Evolutionary conservation across 2,797 vertebrate genomes (phyloP).

Genomic region (Streptopelia turtur): DNA sequence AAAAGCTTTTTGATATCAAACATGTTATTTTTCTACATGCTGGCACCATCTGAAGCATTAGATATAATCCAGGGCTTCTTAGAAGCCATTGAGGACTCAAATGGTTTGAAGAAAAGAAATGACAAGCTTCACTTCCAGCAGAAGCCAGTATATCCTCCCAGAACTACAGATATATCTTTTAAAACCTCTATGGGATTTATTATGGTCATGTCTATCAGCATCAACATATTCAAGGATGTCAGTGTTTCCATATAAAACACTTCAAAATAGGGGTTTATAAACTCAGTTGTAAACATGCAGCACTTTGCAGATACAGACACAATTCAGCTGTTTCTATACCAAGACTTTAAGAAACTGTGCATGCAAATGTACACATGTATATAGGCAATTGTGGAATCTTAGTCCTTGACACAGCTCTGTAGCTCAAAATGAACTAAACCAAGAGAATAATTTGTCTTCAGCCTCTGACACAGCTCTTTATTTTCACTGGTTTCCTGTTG

Average conservation of each 20-base stretch:
- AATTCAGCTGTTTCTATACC: background rate
- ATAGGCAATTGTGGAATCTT: background rate
- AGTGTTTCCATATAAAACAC: background rate
- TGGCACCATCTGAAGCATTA: background rate
- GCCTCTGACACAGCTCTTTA: background rate
- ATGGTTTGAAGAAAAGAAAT: conserved; percentile 20
- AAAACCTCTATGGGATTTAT: background rate
- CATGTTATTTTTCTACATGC: background rate
- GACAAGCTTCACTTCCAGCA: background rate
- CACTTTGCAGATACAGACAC: background rate
- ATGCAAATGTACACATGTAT: background rate
- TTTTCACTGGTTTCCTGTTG: background rate
- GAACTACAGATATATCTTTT: background rate
- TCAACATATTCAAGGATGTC: background rate
- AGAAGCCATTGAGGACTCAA: background rate
- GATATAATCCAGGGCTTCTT: background rate
- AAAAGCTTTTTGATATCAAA: background rate
- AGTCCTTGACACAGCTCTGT: background rate
- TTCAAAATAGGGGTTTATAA: no score
- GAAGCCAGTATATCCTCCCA: background rate
- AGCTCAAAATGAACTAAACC: background rate
- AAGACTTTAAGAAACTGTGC: background rate
- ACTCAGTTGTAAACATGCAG: background rate
- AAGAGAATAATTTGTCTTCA: background rate
- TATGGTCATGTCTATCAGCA: background rate